Evolutionary conservation across 92 coral and sea anemone species (phyloP).

Genomic region (Plumapathes pennacea): DNA sequence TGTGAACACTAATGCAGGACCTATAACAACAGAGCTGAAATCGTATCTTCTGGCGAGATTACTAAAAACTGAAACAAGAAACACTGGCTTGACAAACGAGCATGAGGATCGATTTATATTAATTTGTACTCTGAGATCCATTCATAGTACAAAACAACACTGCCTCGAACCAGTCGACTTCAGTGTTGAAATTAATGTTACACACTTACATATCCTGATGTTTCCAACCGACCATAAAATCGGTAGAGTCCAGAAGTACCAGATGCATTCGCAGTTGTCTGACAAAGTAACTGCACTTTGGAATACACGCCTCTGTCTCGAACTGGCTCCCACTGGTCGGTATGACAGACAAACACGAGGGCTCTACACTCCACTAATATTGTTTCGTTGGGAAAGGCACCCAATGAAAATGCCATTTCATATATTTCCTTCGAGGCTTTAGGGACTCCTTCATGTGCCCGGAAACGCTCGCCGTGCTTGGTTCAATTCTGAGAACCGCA

Average conservation of each 20-base stretch:
- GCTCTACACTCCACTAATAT: slow-evolving; percentile 48
- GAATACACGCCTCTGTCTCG: slow-evolving; percentile 33
- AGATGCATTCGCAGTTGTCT: slow-evolving; percentile 1
- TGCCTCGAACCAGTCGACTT: too few relatives aligned
- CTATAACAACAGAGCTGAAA: too few relatives aligned
- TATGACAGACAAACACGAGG: slow-evolving; percentile 15
- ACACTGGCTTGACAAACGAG: too few relatives aligned
- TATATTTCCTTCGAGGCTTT: background rate
- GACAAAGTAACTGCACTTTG: slow-evolving; percentile 30
- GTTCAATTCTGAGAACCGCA: too few relatives aligned
- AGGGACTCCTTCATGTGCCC: too few relatives aligned
- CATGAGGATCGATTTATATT: too few relatives aligned
- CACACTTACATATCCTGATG: slow-evolving; percentile 56
- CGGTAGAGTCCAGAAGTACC: slow-evolving; percentile 15
- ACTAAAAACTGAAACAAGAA: too few relatives aligned
- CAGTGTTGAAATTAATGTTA: too few relatives aligned
- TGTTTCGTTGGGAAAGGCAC: slow-evolving; percentile 17
- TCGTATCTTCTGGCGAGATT: too few relatives aligned
- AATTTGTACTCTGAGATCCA: background rate
- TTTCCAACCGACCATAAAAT: slow-evolving; percentile 50
- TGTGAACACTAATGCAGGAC: too few relatives aligned
- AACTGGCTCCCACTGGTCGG: slow-evolving; percentile 38
- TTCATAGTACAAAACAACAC: background rate
- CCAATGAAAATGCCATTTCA: slow-evolving; percentile 33
- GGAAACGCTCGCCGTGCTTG: too few relatives aligned